Evolutionary conservation across 2,888 invertebrate species (phyloP), one percentile per base, ranked within the genome.

Genomic region (Dasysyrphus albostriatus): DNA sequence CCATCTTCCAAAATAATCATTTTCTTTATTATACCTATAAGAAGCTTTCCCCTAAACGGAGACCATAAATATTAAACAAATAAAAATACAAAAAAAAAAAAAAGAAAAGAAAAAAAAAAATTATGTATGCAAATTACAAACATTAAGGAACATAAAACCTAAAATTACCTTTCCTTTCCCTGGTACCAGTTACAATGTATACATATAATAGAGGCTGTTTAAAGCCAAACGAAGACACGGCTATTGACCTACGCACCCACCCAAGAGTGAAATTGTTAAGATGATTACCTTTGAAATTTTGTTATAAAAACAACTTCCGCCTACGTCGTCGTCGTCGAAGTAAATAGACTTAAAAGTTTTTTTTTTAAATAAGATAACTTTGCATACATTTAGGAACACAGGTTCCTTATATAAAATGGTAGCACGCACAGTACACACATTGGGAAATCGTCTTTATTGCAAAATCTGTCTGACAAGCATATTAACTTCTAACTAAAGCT

Each of bases 261-360:
- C 69, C 9, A 69, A 69, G 39, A 54, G 69, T 54, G 54, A 69
- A 69, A 69, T 69, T 69, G 51, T 54, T 69, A n/a, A 69, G 54
- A 51, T 69, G 69, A 54, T 69, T 67, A 67, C 65, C 47, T 65
- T 65, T 29, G n/a, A 44, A 47, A 65, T 65, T 65, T 65, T n/a
- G 16, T 65, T 65, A 65, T 32, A 44, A 67, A 39, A 61, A 42
- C 47, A 67, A 67, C 14, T 19, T 49, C 65, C 65, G 44, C 32
- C 34, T n/a, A 19, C 32, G 12, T 67, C 49, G 6, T 32, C 32
- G 32, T 32, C 32, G 32, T 32, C 5, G 32, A 49, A n/a, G 19
- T 47, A 49, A 32, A 65, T 65, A 61, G 39, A 61, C 61, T 39
- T 34, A 37, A 59, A 59, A 59, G 12, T 19, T 37, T 59, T 34